Percentiles rank a stretch among this genome's conserved stretches.
Conservation (phyloP, 2,888 invertebrate genomes). For the Patella depressa region DNA sequence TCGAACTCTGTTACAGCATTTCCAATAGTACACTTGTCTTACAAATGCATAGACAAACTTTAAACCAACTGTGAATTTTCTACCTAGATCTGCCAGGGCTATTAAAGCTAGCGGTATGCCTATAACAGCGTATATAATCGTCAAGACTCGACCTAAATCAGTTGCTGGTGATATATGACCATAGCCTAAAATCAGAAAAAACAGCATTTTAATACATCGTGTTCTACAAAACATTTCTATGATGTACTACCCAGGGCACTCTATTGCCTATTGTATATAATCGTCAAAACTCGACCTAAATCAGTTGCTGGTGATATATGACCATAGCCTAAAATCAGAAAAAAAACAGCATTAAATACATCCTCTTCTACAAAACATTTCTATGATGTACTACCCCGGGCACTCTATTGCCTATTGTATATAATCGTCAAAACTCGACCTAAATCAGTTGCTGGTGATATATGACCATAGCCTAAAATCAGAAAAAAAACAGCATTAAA, state of each 20-base stretch:
- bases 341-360: not conserved
- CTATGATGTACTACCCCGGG: too few species aligned
- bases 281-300: constrained; percentile 88
- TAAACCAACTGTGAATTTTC: constrained; percentile 89
- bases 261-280: constrained; percentile 78
- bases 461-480: constrained; percentile 92
- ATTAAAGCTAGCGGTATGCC: constrained; percentile 97
- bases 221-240: too few species aligned
- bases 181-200: constrained; percentile 81
- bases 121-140: constrained; percentile 93
- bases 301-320: constrained; percentile 93
- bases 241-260: too few species aligned
- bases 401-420: constrained; percentile 73
- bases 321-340: constrained; percentile 85
- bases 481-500: not conserved
- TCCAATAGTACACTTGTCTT: constrained; percentile 77
- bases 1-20: constrained; percentile 79
- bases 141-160: constrained; percentile 84
- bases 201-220: not conserved
- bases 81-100: constrained; percentile 94
- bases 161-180: constrained; percentile 96
- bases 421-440: constrained; percentile 91
- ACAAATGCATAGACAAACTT: constrained; percentile 84
- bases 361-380: not conserved
- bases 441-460: constrained; percentile 88